Evolutionary conservation across 1,140 invertebrate genomes (phyloP).

Genomic region (Psilanteris sp.): DNA sequence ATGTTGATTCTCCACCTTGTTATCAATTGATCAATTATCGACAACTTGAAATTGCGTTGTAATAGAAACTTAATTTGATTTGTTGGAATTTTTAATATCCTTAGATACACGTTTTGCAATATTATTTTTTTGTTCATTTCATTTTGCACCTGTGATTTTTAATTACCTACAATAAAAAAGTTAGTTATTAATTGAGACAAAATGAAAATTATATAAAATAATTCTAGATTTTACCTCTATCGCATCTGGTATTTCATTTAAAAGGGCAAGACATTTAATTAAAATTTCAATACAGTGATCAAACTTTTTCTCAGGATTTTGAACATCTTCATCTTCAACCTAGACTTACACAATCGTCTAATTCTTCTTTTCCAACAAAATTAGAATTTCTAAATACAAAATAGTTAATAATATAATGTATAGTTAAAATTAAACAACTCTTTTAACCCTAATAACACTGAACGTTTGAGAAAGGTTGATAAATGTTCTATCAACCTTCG

Average conservation of each 20-base stretch:
- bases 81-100: slow-evolving; percentile 82
- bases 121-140: slow-evolving; percentile 87
- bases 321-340: slow-evolving; percentile 83
- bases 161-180: slow-evolving; percentile 82
- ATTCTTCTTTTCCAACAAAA: slow-evolving; percentile 59
- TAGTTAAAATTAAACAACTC: too few species aligned
- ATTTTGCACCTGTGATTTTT: slow-evolving; percentile 89
- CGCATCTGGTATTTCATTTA: slow-evolving; percentile 91
- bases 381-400: slow-evolving; percentile 48
- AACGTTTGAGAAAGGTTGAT: too few species aligned
- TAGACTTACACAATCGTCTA: slow-evolving; percentile 78
- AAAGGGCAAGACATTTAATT: slow-evolving; percentile 90
- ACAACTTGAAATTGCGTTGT: slow-evolving; percentile 4
- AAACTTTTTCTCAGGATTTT: slow-evolving; percentile 85
- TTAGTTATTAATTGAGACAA: background rate
- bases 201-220: too few species aligned
- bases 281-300: slow-evolving; percentile 89
- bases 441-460: too few species aligned
- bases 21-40: slow-evolving; percentile 25
- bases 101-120: slow-evolving; percentile 89
- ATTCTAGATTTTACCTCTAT: too few species aligned
- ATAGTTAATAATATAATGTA: too few species aligned
- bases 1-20: slow-evolving; percentile 61
- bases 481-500: too few species aligned
- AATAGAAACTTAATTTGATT: slow-evolving; percentile 53